A percentile compares a stretch with the other conserved stretches of the same genome.
Conservation (phyloP, 1,140 invertebrate genomes). For the Steinernema khuongi region DNA sequence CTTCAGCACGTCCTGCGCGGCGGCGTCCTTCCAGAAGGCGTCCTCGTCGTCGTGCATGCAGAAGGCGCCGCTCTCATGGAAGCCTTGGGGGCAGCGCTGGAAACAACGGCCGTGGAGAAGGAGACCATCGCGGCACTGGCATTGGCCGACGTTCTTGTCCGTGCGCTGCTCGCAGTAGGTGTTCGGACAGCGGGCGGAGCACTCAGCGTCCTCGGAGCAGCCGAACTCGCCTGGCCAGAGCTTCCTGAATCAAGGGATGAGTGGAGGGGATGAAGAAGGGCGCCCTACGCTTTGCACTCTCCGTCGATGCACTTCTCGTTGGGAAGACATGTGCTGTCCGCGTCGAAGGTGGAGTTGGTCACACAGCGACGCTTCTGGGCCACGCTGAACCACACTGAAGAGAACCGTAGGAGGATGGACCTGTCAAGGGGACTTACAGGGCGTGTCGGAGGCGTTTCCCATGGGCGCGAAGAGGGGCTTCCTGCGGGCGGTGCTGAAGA, state of each 20-base stretch:
- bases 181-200: conserved; percentile 45
- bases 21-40: conserved; percentile 45
- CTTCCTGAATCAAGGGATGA: conserved; percentile 38
- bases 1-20: conserved; percentile 47
- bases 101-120: conserved; percentile 53
- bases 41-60: conserved; percentile 54
- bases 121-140: conserved; percentile 48
- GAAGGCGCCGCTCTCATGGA: conserved; percentile 49
- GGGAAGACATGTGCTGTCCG: conserved; percentile 51
- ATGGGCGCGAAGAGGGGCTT: conserved; percentile 44
- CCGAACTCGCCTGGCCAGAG: conserved; percentile 55
- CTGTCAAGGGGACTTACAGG: too few relatives aligned
- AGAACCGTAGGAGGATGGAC: too few relatives aligned
- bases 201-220: conserved; percentile 42
- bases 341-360: conserved; percentile 34
- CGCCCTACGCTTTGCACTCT: conserved; percentile 44
- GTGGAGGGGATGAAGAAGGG: neutral
- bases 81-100: conserved; percentile 45
- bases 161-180: conserved; percentile 49
- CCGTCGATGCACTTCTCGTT: conserved; percentile 54
- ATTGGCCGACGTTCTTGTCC: conserved; percentile 50
- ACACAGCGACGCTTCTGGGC: conserved; percentile 41
- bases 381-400: conserved; percentile 55
- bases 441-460: too few relatives aligned
- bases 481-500: conserved; percentile 42